Conservation (phyloP, 2,888 invertebrate genomes). For the Allacma fusca region DNA sequence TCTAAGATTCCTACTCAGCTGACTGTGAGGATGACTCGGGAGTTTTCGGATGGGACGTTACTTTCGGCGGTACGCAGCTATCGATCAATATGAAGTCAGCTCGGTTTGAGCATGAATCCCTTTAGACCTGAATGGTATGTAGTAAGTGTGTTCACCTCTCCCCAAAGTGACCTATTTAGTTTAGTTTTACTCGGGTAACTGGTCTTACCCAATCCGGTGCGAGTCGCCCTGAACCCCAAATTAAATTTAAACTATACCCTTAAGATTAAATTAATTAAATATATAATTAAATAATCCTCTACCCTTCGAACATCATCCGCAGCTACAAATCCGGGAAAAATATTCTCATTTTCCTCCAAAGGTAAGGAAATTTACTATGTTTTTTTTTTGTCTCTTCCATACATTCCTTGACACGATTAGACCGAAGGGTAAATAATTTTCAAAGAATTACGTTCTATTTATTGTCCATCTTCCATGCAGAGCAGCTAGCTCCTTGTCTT, state of each 20-base stretch:
- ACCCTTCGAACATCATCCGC: not conserved
- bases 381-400: too few species aligned
- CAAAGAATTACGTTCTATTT: too few species aligned
- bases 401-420: too few species aligned
- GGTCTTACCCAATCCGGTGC: slow-evolving; percentile 26
- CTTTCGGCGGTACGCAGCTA: not conserved
- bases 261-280: not conserved
- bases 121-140: not conserved
- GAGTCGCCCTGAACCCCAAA: not conserved
- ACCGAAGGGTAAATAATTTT: not conserved
- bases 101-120: not conserved
- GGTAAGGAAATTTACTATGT: not conserved
- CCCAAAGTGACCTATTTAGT: slow-evolving; percentile 33
- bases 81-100: not conserved
- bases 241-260: not conserved
- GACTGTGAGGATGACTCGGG: slow-evolving; percentile 3
- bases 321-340: slow-evolving; percentile 4
- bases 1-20: not conserved
- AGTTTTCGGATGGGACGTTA: not conserved
- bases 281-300: not conserved
- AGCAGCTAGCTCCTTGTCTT: too few species aligned
- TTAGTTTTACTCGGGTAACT: slow-evolving; percentile 35
- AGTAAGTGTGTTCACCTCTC: slow-evolving; percentile 32
- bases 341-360: not conserved
- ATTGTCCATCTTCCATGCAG: too few species aligned